phyloP scores from a whole-genome alignment of 1,140 invertebrate species.

The Drosophila pandora region DNA sequence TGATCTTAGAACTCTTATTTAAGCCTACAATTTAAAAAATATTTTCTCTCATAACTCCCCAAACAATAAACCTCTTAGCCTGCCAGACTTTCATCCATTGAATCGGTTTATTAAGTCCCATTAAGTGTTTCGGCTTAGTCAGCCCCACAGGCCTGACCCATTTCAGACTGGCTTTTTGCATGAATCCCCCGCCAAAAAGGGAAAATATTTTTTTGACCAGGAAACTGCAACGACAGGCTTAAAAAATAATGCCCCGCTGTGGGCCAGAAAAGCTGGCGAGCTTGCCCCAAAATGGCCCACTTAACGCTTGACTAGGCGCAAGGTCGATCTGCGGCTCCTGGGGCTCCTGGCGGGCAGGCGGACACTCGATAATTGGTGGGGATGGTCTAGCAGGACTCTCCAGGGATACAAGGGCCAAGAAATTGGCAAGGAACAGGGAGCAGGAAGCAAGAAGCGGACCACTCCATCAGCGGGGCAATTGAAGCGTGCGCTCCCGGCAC shows the following conservation, averaged over 20 bases:
- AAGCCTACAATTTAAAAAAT: background rate
- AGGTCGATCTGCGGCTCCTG: conserved; percentile 60
- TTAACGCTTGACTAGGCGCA: conserved; percentile 74
- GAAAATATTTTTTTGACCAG: conserved; percentile 17
- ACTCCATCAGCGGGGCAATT: conserved; percentile 69
- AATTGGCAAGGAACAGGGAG: conserved; percentile 18
- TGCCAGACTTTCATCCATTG: background rate
- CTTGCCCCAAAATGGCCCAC: conserved; percentile 60
- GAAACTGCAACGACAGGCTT: conserved; percentile 44
- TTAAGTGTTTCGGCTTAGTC: conserved; percentile 29
- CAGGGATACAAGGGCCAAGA: conserved; percentile 44
- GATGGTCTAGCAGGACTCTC: conserved; percentile 39
- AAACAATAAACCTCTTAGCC: conserved; percentile 17
- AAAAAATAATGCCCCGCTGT: conserved; percentile 17
- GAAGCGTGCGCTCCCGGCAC: conserved; percentile 50
- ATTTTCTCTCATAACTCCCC: background rate
- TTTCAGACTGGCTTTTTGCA: conserved; percentile 44
- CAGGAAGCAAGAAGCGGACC: conserved; percentile 1
- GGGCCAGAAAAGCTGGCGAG: conserved; percentile 10
- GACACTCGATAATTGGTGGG: conserved; percentile 66
- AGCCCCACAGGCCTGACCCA: conserved; percentile 46
- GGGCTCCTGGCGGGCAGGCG: conserved; percentile 26
- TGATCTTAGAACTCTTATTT: background rate
- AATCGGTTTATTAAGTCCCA: conserved; percentile 9
- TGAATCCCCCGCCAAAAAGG: conserved; percentile 20